phyloP scores from a whole-genome alignment of 2,113 vertebrate species.

The Neolamprologus longior region DNA sequence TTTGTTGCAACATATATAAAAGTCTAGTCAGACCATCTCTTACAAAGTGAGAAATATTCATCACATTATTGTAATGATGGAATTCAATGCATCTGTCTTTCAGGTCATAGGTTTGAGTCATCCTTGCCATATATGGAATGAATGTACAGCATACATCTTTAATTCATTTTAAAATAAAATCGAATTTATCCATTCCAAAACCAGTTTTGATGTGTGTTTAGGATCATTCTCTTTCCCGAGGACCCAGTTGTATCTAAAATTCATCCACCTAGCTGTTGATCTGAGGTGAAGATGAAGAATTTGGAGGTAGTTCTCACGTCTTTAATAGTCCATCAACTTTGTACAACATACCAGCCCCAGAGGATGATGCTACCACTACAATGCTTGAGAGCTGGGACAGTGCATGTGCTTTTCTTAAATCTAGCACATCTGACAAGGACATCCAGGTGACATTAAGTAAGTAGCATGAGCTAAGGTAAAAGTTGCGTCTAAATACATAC shows the following conservation, averaged over 20 bases:
- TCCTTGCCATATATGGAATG: neutral
- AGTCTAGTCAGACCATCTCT: neutral
- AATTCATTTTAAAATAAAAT: neutral
- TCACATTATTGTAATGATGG: accelerated
- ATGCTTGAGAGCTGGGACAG: neutral
- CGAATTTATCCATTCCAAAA: accelerated
- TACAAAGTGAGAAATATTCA: neutral
- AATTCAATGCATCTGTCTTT: neutral
- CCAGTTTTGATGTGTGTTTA: neutral
- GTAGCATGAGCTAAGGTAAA: neutral
- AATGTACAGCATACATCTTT: neutral
- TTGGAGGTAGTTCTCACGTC: neutral
- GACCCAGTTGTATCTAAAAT: neutral
- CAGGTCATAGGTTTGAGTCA: accelerated
- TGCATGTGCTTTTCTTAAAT: accelerated
- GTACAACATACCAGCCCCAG: neutral
- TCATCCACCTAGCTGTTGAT: neutral
- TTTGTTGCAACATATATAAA: neutral
- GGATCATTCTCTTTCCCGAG: neutral
- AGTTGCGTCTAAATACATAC: accelerated
- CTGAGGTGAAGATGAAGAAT: neutral
- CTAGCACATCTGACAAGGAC: neutral
- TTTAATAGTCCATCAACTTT: neutral
- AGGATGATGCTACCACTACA: neutral
- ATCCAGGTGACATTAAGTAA: neutral